A percentile compares a stretch with the other conserved stretches of the same genome.
These are phyloP conservation scores for Dicrostonyx torquatus DNA, from an alignment of 2,797 vertebrate species.

Conservation along the genomic window DNA sequence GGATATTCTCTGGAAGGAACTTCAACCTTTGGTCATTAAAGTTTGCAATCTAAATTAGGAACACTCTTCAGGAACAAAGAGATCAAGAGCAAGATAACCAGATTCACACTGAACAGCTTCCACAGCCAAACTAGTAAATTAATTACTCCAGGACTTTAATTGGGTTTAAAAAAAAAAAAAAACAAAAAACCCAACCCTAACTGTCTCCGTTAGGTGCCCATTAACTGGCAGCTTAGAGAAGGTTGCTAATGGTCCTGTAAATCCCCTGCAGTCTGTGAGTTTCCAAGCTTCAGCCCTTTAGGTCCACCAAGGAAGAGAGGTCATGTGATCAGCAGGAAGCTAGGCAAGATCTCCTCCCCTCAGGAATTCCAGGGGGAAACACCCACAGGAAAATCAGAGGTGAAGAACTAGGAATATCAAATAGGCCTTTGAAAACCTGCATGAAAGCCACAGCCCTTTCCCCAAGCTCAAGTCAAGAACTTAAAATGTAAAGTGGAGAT, in stretches of 20 bases:
- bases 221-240: constrained; percentile 22
- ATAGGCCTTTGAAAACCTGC: constrained; percentile 68
- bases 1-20: background rate
- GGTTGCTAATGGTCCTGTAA: background rate
- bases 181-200: background rate
- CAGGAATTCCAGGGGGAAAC: constrained; percentile 41
- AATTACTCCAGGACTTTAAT: constrained; percentile 51
- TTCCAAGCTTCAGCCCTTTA: background rate
- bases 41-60: constrained; percentile 55
- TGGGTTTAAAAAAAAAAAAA: background rate
- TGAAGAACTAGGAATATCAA: constrained; percentile 61
- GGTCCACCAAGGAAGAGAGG: background rate
- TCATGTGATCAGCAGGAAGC: constrained; percentile 54
- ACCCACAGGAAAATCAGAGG: constrained; percentile 57
- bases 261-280: background rate
- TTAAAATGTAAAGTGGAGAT: constrained; percentile 65
- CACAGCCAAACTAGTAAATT: constrained; percentile 34
- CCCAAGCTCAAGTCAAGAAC: constrained; percentile 63
- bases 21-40: constrained; percentile 37
- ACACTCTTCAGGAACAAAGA: background rate
- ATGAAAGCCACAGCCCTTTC: constrained; percentile 62
- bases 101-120: constrained; percentile 47
- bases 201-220: background rate
- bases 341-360: constrained; percentile 53
- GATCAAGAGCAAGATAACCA: background rate